phyloP scores from a whole-genome alignment of 2,888 invertebrate species.

The Empis livida region DNA sequence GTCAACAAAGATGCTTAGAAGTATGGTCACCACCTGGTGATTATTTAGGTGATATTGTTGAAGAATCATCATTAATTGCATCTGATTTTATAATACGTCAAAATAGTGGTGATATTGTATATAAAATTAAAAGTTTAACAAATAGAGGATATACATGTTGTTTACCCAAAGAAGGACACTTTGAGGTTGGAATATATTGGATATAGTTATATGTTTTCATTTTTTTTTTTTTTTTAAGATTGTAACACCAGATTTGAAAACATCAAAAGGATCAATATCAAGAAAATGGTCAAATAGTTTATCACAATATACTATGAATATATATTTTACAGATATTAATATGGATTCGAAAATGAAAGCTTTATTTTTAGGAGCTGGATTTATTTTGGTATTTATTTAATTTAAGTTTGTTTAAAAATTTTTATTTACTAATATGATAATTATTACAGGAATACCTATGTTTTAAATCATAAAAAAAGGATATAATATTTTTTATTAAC shows the following conservation, averaged over 20 bases:
- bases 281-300: constrained; percentile 59
- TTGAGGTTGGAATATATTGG: constrained; percentile 37
- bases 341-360: constrained; percentile 67
- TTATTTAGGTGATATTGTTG: constrained; percentile 54
- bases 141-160: constrained; percentile 45
- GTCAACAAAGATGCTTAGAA: constrained; percentile 52
- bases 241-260: constrained; percentile 45
- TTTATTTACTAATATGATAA: not conserved
- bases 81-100: constrained; percentile 59
- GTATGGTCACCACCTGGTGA: constrained; percentile 61
- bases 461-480: constrained; percentile 23
- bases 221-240: constrained; percentile 26
- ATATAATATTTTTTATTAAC: too few species aligned
- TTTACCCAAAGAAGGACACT: constrained; percentile 47
- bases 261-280: constrained; percentile 51
- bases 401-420: not conserved
- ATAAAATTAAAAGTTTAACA: constrained; percentile 57
- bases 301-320: constrained; percentile 57
- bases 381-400: constrained; percentile 53
- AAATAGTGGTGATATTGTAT: constrained; percentile 46
- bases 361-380: constrained; percentile 63
- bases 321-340: constrained; percentile 58
- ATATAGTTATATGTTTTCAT: not conserved
- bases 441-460: constrained; percentile 29
- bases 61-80: constrained; percentile 51